Evolutionary conservation across 2,113 vertebrate genomes (phyloP), one percentile per base, ranked within the genome.

Genomic region (Tychaedon coryphoeus): DNA sequence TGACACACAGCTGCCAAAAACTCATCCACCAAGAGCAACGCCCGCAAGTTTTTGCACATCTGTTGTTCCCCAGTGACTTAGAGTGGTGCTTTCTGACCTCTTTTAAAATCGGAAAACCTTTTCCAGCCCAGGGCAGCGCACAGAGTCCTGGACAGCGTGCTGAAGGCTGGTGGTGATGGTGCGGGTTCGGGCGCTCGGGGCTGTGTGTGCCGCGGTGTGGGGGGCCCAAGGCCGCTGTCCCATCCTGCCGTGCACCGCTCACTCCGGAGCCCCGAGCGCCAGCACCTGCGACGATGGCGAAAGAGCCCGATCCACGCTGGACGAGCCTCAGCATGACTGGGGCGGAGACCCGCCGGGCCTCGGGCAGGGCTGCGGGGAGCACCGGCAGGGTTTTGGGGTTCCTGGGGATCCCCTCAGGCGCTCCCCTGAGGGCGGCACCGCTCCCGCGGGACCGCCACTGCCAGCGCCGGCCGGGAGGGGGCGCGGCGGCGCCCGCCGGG

Each of bases 141-240:
- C 20, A 10, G 43, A 22, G 6, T 10, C 24, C 47, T 17, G 50
- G 3, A 3, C 0, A 7, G 64, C 0, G 14, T 12, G 31, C 1
- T 13, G 17, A 10, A 22, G 33, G 71, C 40, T 16, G 29, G 28
- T 2, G 43, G 38, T 3, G 40, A 31, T 3, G 51, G 65, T 34
- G 54, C 15, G 8, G 8, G 23, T 12, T 26, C 12, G 19, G 18
- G 60, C 17, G 28, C 7, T 60, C 42, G 8, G 43, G 8, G 8
- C 36, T 28, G 66, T 25, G 28, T 53, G 47, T 15, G 45, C 14
- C 7, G 24, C 60, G 14, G 19, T 4, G 53, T 12, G 53, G 15
- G 29, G 20, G 34, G 19, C 62, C 51, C 56, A 16, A 2, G 12
- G 45, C 53, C 19, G 36, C 64, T 19, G 45, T 61, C 33, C 17